Conservation (phyloP, 2,888 invertebrate species). For the Synanthedon tipuliformis region DNA sequence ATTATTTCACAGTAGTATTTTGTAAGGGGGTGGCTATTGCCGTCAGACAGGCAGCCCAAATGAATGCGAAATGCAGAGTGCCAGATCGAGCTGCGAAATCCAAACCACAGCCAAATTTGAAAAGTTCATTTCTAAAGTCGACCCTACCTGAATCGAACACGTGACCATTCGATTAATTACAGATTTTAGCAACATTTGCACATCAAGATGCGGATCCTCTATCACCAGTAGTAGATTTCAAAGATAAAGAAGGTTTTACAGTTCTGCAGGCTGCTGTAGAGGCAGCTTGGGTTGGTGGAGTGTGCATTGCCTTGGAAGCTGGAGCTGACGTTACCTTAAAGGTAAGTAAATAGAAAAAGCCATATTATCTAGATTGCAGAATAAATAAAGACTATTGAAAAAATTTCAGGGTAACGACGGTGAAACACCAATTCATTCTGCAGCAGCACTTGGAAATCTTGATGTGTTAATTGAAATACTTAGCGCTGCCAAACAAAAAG, state of each 20-base stretch:
- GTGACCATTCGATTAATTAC: background rate
- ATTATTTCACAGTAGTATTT: too few relatives aligned
- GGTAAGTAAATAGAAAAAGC: conserved; percentile 25
- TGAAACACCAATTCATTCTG: conserved; percentile 67
- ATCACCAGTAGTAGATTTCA: conserved; percentile 50
- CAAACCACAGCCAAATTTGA: too few relatives aligned
- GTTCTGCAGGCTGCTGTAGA: conserved; percentile 64
- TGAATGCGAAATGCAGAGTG: too few relatives aligned
- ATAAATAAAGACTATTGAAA: background rate
- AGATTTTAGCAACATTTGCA: conserved; percentile 49
- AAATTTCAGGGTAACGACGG: conserved; percentile 51
- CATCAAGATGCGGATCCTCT: conserved; percentile 43
- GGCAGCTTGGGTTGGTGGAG: conserved; percentile 62
- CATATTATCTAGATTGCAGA: too few relatives aligned
- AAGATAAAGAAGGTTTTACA: conserved; percentile 59
- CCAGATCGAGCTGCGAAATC: too few relatives aligned
- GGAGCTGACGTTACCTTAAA: conserved; percentile 62
- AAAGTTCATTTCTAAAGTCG: too few relatives aligned
- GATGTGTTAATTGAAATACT: conserved; percentile 64
- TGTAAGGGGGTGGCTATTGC: too few relatives aligned
- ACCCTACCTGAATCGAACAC: too few relatives aligned
- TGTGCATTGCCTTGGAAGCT: conserved; percentile 61
- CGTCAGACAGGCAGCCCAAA: too few relatives aligned
- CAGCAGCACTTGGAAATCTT: conserved; percentile 57
- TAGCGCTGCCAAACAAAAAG: conserved; percentile 53